phyloP scores from a whole-genome alignment of 2,888 invertebrate species.

The Chrysina gloriosa region DNA sequence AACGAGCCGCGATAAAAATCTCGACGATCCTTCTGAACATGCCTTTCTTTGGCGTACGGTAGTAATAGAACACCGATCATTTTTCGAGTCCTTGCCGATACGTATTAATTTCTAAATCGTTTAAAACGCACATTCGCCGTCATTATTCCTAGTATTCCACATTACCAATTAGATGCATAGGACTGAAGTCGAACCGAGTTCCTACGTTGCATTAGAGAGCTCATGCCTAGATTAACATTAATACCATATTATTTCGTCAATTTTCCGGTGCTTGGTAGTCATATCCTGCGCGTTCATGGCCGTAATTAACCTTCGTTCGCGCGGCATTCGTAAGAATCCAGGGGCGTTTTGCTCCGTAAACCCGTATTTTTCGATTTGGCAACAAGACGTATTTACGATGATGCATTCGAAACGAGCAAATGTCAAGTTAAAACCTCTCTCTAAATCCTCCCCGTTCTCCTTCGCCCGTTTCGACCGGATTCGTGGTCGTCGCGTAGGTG shows the following conservation, averaged over 20 bases:
- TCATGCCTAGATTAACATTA: slow-evolving; percentile 26
- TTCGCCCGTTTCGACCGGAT: too few relatives aligned
- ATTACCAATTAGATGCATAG: slow-evolving; percentile 14
- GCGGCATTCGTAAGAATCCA: background rate
- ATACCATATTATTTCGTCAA: slow-evolving; percentile 30
- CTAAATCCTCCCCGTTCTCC: slow-evolving; percentile 17
- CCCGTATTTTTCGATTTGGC: slow-evolving; percentile 11
- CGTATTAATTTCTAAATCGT: slow-evolving; percentile 18
- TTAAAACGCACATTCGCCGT: slow-evolving; percentile 6
- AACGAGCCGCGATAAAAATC: background rate
- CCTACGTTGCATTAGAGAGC: slow-evolving; percentile 11
- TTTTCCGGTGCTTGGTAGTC: slow-evolving; percentile 27
- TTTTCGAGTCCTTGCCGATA: slow-evolving; percentile 8
- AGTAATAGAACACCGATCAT: slow-evolving; percentile 7
- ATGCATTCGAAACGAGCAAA: slow-evolving; percentile 11
- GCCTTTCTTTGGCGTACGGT: too few relatives aligned
- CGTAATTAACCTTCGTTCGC: slow-evolving; percentile 5
- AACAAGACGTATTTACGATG: background rate
- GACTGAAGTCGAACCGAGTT: background rate
- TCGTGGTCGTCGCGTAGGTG: slow-evolving; percentile 11
- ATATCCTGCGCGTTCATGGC: slow-evolving; percentile 22
- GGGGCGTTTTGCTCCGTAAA: background rate
- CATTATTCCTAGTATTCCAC: slow-evolving; percentile 20
- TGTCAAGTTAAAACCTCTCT: slow-evolving; percentile 26
- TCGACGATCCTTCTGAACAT: background rate